Conservation (phyloP, 35 echinoderm and acorn worm species). For the Stichopus chloronotus region DNA sequence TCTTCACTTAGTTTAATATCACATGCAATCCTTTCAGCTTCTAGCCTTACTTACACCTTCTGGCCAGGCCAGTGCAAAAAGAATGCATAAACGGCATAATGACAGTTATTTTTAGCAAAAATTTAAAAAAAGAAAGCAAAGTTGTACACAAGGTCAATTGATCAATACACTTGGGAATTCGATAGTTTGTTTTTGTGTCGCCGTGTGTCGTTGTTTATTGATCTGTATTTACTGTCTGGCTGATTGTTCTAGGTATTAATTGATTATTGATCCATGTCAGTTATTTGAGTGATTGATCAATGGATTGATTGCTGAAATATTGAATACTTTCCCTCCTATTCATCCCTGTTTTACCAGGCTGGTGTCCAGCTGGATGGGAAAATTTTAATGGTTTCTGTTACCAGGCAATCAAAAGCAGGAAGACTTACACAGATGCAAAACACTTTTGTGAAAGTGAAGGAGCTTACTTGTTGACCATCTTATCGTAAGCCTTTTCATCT, state of each 20-base stretch:
- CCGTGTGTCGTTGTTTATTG: not conserved
- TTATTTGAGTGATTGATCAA: not conserved
- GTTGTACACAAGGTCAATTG: no score
- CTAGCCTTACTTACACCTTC: no score
- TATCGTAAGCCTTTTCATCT: conserved; percentile 56
- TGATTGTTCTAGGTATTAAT: not conserved
- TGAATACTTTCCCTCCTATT: not conserved
- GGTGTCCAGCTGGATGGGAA: conserved; percentile 61
- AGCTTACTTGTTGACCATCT: conserved; percentile 48
- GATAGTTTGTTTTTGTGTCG: no score
- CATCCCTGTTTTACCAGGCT: conserved; percentile 37
- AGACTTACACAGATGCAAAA: conserved; percentile 66
- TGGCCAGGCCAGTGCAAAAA: no score
- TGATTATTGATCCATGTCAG: no score
- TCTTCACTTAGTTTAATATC: no score
- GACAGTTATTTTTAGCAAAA: no score
- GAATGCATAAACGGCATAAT: no score
- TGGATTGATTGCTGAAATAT: not conserved
- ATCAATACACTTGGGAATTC: no score
- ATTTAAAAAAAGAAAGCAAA: no score
- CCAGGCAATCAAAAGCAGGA: conserved; percentile 1
- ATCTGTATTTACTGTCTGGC: not conserved
- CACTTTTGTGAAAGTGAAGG: conserved; percentile 67
- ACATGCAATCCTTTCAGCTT: no score
- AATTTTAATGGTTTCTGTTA: conserved; percentile 67